These are phyloP conservation scores for Sander lucioperca DNA, from an alignment of 2,113 vertebrate species.

Conservation along the genomic window DNA sequence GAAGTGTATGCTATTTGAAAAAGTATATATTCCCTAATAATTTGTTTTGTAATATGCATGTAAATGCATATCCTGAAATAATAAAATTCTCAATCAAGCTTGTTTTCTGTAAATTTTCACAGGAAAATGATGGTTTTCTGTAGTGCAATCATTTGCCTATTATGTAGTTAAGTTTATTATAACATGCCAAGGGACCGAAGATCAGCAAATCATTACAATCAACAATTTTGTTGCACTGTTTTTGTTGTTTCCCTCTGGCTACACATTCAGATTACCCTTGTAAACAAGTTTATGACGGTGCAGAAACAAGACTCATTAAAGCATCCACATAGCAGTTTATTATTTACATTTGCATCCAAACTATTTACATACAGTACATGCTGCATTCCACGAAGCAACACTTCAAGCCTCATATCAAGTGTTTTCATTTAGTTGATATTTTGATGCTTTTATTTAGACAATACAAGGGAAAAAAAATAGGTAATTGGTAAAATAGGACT, in stretches of 20 bases:
- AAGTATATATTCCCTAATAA: constrained; percentile 88
- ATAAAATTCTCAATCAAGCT: constrained; percentile 86
- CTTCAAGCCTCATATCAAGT: constrained; percentile 20
- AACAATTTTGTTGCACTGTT: neutral
- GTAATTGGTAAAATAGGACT: neutral
- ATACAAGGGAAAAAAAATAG: neutral
- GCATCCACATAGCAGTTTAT: constrained; percentile 59
- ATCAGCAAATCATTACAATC: neutral
- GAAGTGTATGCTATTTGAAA: constrained; percentile 85
- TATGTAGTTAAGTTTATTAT: neutral
- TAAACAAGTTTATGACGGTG: no score
- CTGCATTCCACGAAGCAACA: constrained; percentile 60
- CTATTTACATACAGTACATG: constrained; percentile 79
- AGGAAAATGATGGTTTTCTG: neutral
- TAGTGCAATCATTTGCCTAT: neutral
- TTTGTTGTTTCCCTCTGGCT: neutral
- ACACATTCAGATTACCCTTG: no score
- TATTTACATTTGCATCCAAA: constrained; percentile 70
- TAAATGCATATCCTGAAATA: constrained; percentile 92
- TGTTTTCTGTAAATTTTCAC: constrained; percentile 3
- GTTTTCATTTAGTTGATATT: constrained; percentile 13
- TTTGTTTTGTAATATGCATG: constrained; percentile 90
- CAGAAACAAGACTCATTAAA: constrained; percentile 16
- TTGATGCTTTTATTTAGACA: constrained; percentile 18
- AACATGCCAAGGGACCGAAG: neutral